Evolutionary conservation across 2,888 invertebrate species (phyloP), one percentile per base, ranked within the genome.

Genomic region (Amiota communis): DNA sequence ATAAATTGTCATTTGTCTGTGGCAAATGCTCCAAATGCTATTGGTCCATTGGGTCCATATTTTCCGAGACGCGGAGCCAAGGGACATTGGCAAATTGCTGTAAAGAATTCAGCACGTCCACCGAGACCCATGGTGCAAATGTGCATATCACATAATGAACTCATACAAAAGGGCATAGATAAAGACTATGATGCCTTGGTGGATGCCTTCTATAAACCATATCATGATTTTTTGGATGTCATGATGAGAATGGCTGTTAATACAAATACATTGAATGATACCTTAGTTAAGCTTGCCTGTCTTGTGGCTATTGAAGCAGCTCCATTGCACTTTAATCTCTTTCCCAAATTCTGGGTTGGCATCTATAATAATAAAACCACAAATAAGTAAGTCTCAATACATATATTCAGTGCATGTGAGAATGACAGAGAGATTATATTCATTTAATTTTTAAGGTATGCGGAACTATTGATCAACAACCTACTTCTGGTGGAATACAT

Each of bases 301-400:
- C 93, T 97, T 92, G 95, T 97, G 70, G 98, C 97, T 74, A 94
- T 96, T 79, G 98, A 98, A 91, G 97, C 94, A 68, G 95, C 96
- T 61, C 96, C 97, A 1, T 91, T 98, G 77, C 95, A 97, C 90
- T 94, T 96, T 86, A 95, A 94, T 76, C 93, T 95, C 88, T 98
- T 98, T 90, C 96, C 98, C 15, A 95, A 96, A 85, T 93, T 98
- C 84, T 98, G 97, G 98, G 92, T 95, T 76, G 97, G 97, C 88
- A 95, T 97, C 70, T 93, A 95, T 83, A 93, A 94, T 77, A 90
- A 89, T 59, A 88, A 88, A 75, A 87, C 86, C 78, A 90, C 90
- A 65, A 87, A 90, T 80, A 89, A 89, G 90, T 90, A 74, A 83
- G 87, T 83, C 63, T 0, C 9, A 20, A 51, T 57, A 8, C 17